Evolutionary conservation across 1,140 invertebrate species (phyloP), one percentile per base, ranked within the genome.

Genomic region (Adoxophyes honmai): DNA sequence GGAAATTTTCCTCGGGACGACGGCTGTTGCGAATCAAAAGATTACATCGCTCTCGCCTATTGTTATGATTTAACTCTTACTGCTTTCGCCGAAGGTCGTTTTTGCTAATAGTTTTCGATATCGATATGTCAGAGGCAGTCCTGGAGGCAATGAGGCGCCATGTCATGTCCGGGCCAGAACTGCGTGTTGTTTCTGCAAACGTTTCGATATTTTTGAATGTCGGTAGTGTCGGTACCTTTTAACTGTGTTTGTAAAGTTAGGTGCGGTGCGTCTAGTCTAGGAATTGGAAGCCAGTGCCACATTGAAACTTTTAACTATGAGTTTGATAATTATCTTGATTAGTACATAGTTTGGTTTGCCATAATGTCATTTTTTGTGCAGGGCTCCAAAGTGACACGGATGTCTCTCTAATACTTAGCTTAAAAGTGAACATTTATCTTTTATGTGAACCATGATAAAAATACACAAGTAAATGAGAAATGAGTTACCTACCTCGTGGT

Each of bases 1-100:
- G 70, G 73, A 75, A 78, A 78, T 77, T 82, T 78, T 78, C 71
- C 73, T 73, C 59, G 68, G 68, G 64, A 74, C 72, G 68, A 57
- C 64, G 56, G 51, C 62, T 60, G 64, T 60, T 70, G 58, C 44
- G 65, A 66, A 71, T 69, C 64, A 65, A 72, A 75, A 76, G 64
- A 77, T 73, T 75, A 66, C 73, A 73, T 73, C 61, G 53, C 33
- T 64, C 52, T 52, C 28, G 55, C 42, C 34, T 60, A 64, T 54
- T 48, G 59, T 56, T 66, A 55, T 60, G 70, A 68, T 75, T 59
- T 71, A 64, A 63, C 34, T 57, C 62, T 64, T 78, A 77, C 70
- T 66, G 48, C 52, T 36, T n/a, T 5, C 15, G 10, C 16, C 53
- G 57, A 64, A 69, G 67, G 55, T 71, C 15, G 34, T 28, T 48